phyloP scores from a whole-genome alignment of 2,888 invertebrate genomes.

The Neoscelio sp. region DNA sequence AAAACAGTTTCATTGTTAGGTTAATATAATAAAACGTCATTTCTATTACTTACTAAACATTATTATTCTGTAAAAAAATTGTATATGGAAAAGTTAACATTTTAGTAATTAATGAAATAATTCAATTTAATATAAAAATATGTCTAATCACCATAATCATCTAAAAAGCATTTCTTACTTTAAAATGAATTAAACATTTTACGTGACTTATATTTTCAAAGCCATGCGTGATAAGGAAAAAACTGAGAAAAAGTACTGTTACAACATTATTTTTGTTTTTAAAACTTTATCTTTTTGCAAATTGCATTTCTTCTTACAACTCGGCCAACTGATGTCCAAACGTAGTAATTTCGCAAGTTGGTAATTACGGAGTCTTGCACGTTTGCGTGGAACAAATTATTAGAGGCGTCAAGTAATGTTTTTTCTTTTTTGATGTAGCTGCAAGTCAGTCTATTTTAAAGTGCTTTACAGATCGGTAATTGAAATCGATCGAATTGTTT shows the following conservation, averaged over 20 bases:
- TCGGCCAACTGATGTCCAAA: slow-evolving; percentile 52
- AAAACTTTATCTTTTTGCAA: slow-evolving; percentile 25
- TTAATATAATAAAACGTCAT: too few relatives aligned
- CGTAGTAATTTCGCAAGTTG: slow-evolving; percentile 61
- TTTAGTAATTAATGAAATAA: too few relatives aligned
- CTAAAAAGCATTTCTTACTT: background rate
- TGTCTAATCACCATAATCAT: too few relatives aligned
- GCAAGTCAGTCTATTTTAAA: slow-evolving; percentile 35
- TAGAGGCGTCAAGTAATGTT: slow-evolving; percentile 62
- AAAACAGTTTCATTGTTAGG: too few relatives aligned
- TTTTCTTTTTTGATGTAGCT: slow-evolving; percentile 29
- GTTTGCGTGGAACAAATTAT: slow-evolving; percentile 68
- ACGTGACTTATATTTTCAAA: slow-evolving; percentile 26
- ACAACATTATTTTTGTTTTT: slow-evolving; percentile 54
- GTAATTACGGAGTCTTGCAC: slow-evolving; percentile 55
- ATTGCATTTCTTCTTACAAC: slow-evolving; percentile 49
- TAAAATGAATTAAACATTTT: slow-evolving; percentile 2
- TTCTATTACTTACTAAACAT: too few relatives aligned
- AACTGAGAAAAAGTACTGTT: slow-evolving; percentile 40
- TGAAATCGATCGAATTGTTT: slow-evolving; percentile 42
- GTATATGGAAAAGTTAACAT: too few relatives aligned
- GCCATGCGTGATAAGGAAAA: slow-evolving; percentile 21
- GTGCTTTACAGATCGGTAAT: slow-evolving; percentile 33
- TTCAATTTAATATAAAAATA: too few relatives aligned
- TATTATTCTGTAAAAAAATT: too few relatives aligned